Percentiles rank a stretch among this genome's conserved stretches.
These are phyloP conservation scores for Gallinago stenura DNA, from an alignment of 2,797 vertebrate species.

Conservation along the genomic window DNA sequence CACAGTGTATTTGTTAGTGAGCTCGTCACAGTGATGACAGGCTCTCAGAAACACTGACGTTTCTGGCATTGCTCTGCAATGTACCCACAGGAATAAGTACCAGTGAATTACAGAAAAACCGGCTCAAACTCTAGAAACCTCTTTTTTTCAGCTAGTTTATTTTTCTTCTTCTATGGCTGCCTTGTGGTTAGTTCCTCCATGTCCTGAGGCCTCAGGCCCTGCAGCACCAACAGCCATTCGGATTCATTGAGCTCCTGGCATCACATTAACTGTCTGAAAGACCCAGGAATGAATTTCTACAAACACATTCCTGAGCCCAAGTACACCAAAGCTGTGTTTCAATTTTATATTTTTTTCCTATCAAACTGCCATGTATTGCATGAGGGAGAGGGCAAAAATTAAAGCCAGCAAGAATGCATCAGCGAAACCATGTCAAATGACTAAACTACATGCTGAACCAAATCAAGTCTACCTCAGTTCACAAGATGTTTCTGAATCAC, in stretches of 20 bases:
- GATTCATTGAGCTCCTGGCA: neutral
- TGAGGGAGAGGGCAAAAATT: neutral
- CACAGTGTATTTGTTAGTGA: neutral
- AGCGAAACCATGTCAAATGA: neutral
- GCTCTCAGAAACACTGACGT: neutral
- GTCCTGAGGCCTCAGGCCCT: neutral
- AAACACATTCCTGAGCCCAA: neutral
- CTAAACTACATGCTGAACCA: neutral
- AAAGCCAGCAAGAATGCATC: neutral
- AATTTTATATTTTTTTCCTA: neutral
- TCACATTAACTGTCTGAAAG: neutral
- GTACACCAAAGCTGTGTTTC: neutral
- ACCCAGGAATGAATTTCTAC: neutral
- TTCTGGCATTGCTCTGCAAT: neutral
- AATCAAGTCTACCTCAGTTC: neutral
- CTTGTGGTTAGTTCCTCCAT: neutral
- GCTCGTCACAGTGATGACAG: neutral
- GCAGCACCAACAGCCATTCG: neutral
- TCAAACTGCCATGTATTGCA: neutral
- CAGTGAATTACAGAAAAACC: neutral
- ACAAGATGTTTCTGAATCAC: neutral
- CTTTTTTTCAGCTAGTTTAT: neutral
- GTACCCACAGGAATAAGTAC: neutral
- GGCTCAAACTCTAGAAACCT: neutral
- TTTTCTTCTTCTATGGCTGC: neutral